phyloP scores from a whole-genome alignment of 2,888 invertebrate species.

The Tetheella fluctuosa region DNA sequence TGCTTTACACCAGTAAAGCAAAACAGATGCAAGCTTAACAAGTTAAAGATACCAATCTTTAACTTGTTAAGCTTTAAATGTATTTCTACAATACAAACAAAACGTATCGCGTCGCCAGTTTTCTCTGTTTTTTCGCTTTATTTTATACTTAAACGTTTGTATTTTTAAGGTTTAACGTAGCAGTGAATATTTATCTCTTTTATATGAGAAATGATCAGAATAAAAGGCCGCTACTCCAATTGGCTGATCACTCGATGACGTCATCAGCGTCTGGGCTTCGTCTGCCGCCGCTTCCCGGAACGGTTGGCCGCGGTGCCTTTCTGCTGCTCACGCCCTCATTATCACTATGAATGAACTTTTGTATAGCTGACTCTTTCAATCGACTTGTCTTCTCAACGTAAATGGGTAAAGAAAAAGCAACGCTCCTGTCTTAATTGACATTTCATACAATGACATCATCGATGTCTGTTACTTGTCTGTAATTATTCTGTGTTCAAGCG shows the following conservation, averaged over 20 bases:
- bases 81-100: not conserved
- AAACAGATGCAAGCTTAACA: no score
- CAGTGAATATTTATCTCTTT: slow-evolving; percentile 20
- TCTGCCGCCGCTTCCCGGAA: slow-evolving; percentile 79
- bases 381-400: slow-evolving; percentile 34
- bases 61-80: not conserved
- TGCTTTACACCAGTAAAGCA: no score
- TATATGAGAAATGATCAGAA: slow-evolving; percentile 40
- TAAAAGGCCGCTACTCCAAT: slow-evolving; percentile 64
- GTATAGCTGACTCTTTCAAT: slow-evolving; percentile 35
- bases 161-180: slow-evolving; percentile 1
- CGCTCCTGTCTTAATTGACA: slow-evolving; percentile 52
- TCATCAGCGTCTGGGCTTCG: slow-evolving; percentile 74
- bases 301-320: slow-evolving; percentile 70
- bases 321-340: slow-evolving; percentile 64
- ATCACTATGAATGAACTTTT: slow-evolving; percentile 66
- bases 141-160: not conserved
- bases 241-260: slow-evolving; percentile 70
- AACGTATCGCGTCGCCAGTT: not conserved
- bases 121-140: not conserved
- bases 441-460: slow-evolving; percentile 61
- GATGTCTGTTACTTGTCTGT: slow-evolving; percentile 59
- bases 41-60: no score
- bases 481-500: slow-evolving; percentile 58
- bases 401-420: slow-evolving; percentile 36